A percentile compares a stretch with the other conserved stretches of the same genome.
These are phyloP conservation scores for Hapalemur alaotrensis DNA, from an alignment of 2,797 vertebrate genomes.

Conservation along the genomic window DNA sequence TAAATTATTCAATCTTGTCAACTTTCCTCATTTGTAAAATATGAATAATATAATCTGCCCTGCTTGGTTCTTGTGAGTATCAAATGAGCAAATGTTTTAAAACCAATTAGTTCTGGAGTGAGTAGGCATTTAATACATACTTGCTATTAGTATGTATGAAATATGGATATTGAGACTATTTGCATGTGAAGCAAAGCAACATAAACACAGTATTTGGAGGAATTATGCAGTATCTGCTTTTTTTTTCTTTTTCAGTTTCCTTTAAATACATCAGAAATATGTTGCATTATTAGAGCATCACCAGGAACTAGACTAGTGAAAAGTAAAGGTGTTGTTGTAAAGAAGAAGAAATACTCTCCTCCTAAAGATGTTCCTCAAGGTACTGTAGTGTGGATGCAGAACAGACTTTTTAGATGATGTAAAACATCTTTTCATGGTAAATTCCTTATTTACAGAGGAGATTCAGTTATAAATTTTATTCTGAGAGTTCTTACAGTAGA, in stretches of 20 bases:
- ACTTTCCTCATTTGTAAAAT: slow-evolving; percentile 41
- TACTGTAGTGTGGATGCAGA: slow-evolving; percentile 52
- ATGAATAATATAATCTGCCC: slow-evolving; percentile 6
- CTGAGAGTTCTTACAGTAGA: slow-evolving; percentile 9
- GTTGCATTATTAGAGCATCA: slow-evolving; percentile 83
- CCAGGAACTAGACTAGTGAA: slow-evolving; percentile 60
- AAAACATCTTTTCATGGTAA: not conserved
- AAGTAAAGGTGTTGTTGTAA: not conserved
- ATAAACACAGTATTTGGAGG: not conserved
- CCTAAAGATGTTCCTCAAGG: slow-evolving; percentile 81
- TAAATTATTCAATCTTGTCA: not conserved
- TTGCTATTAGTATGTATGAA: slow-evolving; percentile 14
- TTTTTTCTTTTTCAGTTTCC: slow-evolving; percentile 76
- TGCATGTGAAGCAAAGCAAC: slow-evolving; percentile 51
- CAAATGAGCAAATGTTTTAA: slow-evolving; percentile 51
- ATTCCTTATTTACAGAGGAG: not conserved
- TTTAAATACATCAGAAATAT: slow-evolving; percentile 73
- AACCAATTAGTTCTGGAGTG: not conserved
- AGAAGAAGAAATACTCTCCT: not conserved
- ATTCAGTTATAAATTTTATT: slow-evolving; percentile 6
- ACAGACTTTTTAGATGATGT: not conserved
- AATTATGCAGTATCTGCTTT: slow-evolving; percentile 23
- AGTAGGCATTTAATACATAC: slow-evolving; percentile 25
- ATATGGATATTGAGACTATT: slow-evolving; percentile 20
- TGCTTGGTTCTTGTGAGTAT: slow-evolving; percentile 40